Evolutionary conservation across 2,797 vertebrate genomes (phyloP), one percentile per base, ranked within the genome.

Genomic region (Pelodytes ibericus): DNA sequence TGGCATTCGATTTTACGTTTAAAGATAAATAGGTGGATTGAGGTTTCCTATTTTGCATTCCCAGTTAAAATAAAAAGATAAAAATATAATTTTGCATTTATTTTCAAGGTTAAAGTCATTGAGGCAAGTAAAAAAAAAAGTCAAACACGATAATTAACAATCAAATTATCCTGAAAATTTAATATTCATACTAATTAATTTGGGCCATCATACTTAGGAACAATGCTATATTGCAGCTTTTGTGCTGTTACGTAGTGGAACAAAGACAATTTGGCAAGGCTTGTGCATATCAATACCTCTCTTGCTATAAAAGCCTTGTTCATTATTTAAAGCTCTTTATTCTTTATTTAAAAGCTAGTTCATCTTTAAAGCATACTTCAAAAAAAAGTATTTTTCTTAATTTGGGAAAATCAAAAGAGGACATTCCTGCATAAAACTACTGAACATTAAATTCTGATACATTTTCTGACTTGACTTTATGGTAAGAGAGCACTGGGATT

Each of bases 101-200:
- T 53, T 53, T 53, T 53, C 49, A 66, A 66, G 13, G 24, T 31
- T 67, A 31, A 24, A 56, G 18, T 18, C 56, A 75, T 69, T 31
- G 16, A 60, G 47, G 56, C 8, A 60, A 51, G 56, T 41, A 20
- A 16, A 67, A 67, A 11, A 59, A 36, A 66, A 68, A 22, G 25
- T 60, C 30, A 60, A 60, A 30, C 58, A 60, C 31, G 20, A 69
- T 69, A 53, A 75, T 62, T 74, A 66, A 18, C 29, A 20, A 69
- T 75, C 30, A 75, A 69, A 75, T 69, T 61, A 75, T 75, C 57
- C 68, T 53, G 57, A 75, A 74, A 75, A 60, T 69, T 27, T 69
- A 47, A 47, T 66, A 61, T 69, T 75, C 33, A 36, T 65, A 68
- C 20, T 69, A 75, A 75, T 75, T 75, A 68, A 36, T 31, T 49